Base-by-base conservation (phyloP, 2,113 vertebrate genomes). In the Antechinus flavipes region DNA sequence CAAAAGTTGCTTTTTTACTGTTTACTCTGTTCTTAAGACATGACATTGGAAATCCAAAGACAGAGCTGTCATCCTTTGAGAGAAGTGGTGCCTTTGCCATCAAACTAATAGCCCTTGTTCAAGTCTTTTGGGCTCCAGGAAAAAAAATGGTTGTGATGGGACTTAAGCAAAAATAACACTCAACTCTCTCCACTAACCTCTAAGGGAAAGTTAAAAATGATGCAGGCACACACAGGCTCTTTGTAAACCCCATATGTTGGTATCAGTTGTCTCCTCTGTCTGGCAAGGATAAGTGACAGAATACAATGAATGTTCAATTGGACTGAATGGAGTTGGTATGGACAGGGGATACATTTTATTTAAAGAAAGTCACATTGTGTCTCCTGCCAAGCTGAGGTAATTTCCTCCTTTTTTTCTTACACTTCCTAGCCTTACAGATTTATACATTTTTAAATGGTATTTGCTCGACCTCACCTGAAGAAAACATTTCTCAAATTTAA, bases 301-400 rank as follows among this genome's bases (percentile, higher is more conserved):
- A 96, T 96, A 98, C 98, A 98, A 98, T 97, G 97, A 97, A 97
- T 95, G 96, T 96, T 96, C 98, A 98, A 94, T 94, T 95, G 97
- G 93, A 47, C 95, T 97, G 96, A 54, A 90, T 94, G 46, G 93
- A 94, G 97, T 97, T 98, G 95, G 94, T 98, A 95, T 96, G 97
- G 98, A 99, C 97, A 98, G 98, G 98, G 98, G 97, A 99, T 98
- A 93, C 97, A 98, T 98, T 99, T 98, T 98, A 98, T 98, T 98
- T 98, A 98, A 98, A 99, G 98, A 99, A 99, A 98, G 98, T 98
- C 97, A 97, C 97, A 98, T 96, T 98, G 98, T 98, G 47, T 94
- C 94, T 98, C 93, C 91, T 97, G 97, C 98, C 98, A 98, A 98
- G 84, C 96, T 99, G 98, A 99, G 97, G 98, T 98, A 95, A 99